Evolutionary conservation across 2,797 vertebrate genomes (phyloP), one percentile per base, ranked within the genome.

Genomic region (Bradypodion pumilum): DNA sequence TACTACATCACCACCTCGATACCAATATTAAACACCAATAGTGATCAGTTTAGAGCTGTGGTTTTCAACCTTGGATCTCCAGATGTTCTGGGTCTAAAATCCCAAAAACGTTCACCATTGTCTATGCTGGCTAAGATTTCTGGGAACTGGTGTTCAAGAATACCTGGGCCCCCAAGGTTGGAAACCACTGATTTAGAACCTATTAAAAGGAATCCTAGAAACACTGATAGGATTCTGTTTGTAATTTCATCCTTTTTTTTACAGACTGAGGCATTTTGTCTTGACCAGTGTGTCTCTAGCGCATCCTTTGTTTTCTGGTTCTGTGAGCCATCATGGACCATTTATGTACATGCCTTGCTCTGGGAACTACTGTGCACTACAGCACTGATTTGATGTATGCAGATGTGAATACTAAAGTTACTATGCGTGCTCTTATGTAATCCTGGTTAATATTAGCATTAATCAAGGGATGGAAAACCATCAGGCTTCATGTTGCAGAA

Each of bases 371-470:
- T 78, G 65, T 0, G 74, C 68, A 76, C 74, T 29, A 9, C 59
- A 72, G 32, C 68, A 78, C 65, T 81, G 56, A 78, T 66, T 69
- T 85, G 78, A 85, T 85, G 68, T 59, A 70, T 74, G 68, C 49
- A 63, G 68, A 59, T 74, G 74, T 78, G 74, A 73, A 73, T 73
- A 13, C 62, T 73, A 74, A 81, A 60, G 6, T 21, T 65, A 70
- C 59, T 56, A 4, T 78, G n/a, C 69, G 68, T 42, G 56, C 15
- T 82, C 65, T 82, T 81, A 77, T 56, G 76, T 63, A 86, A 81
- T 85, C 77, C 70, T 80, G 83, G 83, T 73, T 84, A 84, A 78
- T 75, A 69, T 77, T 86, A 65, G 79, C n/a, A 62, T 70, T 81
- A 81, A 77, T n/a, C 56, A 52, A 77, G 42, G 66, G 44, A 82